Base-by-base conservation (phyloP, 1,140 invertebrate species). In the Lepidurus arcticus region DNA sequence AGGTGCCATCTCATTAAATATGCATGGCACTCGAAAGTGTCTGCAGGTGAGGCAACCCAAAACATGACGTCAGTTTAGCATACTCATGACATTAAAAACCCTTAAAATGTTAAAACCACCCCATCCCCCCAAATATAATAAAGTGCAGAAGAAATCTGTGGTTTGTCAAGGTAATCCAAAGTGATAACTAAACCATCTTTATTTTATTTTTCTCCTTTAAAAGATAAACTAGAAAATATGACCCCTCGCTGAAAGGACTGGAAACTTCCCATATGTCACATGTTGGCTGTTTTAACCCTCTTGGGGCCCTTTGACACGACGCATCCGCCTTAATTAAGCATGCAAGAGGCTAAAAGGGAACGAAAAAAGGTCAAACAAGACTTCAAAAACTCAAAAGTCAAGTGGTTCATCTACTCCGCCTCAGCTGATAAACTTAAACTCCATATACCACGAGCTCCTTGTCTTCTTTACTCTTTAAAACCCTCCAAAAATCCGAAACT, bases 21-120 rank as follows among this genome's bases (percentile, higher is more conserved):
- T 65, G 53, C 53, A 65, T 65, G 53, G n/a, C 53, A 65, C 53
- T 11, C 53, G 16, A 65, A 65, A 65, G 53, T 65, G 53, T 65
- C 53, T 65, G 53, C 53, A 21, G 53, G 16, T 34, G 34, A 34
- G 34, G 34, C 34, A 34, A 34, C 34, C 34, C 34, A 34, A 34
- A 3, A 34, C 34, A 34, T 34, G 34, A 34, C 34, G 34, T 34
- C 34, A 34, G 34, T 34, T 34, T 34, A 34, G 34, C 34, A 34
- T 34, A 34, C 34, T 34, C 34, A 34, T 34, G 2, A 34, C 2
- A 34, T 34, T 34, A 34, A 34, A 34, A 26, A 34, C 2, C 2
- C 34, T 34, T 34, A 34, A 34, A 34, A 34, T 34, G 34, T 34
- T 34, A 34, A 34, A 34, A 34, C 34, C 34, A 34, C 34, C 4